phyloP scores from a whole-genome alignment of 2,797 vertebrate genomes.

The Nyctibius grandis region DNA sequence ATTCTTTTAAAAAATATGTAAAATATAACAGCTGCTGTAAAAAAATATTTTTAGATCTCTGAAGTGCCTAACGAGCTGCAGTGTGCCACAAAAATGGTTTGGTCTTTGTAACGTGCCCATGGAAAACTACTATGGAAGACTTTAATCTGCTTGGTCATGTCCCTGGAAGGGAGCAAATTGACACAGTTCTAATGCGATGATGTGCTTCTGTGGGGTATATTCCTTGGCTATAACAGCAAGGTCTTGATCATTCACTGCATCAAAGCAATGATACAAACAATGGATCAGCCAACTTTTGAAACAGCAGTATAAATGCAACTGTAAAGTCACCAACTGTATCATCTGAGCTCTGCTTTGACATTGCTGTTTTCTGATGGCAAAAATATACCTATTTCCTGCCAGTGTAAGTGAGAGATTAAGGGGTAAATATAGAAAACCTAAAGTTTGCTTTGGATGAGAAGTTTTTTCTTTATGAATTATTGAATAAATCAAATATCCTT shows the following conservation, averaged over 20 bases:
- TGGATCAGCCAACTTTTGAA: slow-evolving; percentile 41
- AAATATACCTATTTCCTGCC: slow-evolving; percentile 67
- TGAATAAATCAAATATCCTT: slow-evolving; percentile 69
- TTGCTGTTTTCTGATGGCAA: slow-evolving; percentile 61
- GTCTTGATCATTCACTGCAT: slow-evolving; percentile 10
- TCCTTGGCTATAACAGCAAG: background rate
- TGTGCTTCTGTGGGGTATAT: background rate
- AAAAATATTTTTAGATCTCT: slow-evolving; percentile 68
- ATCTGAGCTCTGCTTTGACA: slow-evolving; percentile 61
- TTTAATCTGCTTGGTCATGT: slow-evolving; percentile 30
- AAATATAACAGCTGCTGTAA: slow-evolving; percentile 69
- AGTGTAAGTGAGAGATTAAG: slow-evolving; percentile 65
- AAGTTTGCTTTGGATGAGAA: slow-evolving; percentile 68
- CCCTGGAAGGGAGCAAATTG: background rate
- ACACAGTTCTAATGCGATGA: background rate
- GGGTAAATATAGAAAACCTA: slow-evolving; percentile 65
- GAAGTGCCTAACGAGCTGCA: slow-evolving; percentile 62
- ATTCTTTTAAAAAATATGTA: slow-evolving; percentile 66
- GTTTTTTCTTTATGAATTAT: slow-evolving; percentile 70
- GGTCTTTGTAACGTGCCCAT: slow-evolving; percentile 45
- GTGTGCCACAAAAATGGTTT: slow-evolving; percentile 56
- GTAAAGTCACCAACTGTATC: slow-evolving; percentile 45
- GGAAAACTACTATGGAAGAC: background rate
- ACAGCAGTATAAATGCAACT: slow-evolving; percentile 54
- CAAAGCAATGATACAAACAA: slow-evolving; percentile 48